A percentile compares a stretch with the other conserved stretches of the same genome.
These are phyloP conservation scores for Frieseomelitta varia DNA, from an alignment of 1,140 invertebrate species.

Conservation along the genomic window DNA sequence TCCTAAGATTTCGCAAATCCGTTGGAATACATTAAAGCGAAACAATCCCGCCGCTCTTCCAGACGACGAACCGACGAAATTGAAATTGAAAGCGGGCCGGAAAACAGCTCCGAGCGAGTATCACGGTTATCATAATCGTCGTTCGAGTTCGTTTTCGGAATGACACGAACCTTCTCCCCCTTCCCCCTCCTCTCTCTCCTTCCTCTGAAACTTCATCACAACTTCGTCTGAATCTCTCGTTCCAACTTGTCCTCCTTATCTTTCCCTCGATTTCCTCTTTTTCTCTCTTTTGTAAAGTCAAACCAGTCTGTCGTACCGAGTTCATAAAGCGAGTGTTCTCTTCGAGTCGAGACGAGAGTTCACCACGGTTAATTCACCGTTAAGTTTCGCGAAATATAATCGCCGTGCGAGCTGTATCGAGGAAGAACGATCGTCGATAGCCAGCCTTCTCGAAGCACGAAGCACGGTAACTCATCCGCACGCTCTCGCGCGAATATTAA, in stretches of 20 bases:
- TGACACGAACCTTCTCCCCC: background rate
- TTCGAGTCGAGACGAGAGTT: background rate
- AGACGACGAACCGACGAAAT: background rate
- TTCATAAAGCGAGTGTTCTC: background rate
- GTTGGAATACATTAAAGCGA: conserved; percentile 39
- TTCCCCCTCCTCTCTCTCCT: no score
- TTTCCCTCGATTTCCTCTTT: background rate
- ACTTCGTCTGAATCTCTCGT: background rate
- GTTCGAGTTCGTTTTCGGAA: background rate
- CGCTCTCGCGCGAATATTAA: background rate
- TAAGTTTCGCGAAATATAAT: conserved; percentile 10
- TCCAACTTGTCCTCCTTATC: background rate
- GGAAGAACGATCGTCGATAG: background rate
- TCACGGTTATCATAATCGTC: background rate
- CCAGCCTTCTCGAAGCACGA: background rate
- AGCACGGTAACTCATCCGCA: background rate
- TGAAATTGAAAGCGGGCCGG: background rate
- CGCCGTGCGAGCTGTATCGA: background rate
- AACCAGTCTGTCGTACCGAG: background rate
- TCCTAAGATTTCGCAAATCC: conserved; percentile 23
- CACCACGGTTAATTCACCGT: background rate
- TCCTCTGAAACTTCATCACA: background rate
- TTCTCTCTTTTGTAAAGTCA: background rate
- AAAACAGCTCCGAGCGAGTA: background rate
- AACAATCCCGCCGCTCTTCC: background rate